A percentile compares a stretch with the other conserved stretches of the same genome.
Conservation (phyloP, 2,113 vertebrate genomes). For the Tricholaema leucomelas region DNA sequence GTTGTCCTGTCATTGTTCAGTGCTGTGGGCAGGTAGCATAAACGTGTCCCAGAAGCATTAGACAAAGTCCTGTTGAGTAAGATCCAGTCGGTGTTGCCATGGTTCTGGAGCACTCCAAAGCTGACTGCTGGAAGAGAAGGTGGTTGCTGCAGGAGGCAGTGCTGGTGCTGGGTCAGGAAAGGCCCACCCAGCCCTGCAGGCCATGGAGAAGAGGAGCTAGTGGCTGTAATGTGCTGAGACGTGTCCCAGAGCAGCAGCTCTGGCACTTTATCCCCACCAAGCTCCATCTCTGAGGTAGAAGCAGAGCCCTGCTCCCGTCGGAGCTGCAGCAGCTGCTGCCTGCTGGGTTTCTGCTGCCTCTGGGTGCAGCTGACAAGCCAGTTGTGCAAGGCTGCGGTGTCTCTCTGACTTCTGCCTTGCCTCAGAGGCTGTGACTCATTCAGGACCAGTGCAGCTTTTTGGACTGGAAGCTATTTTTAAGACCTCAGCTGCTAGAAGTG, state of each 20-base stretch:
- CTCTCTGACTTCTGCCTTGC: not conserved
- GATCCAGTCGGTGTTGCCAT: not conserved
- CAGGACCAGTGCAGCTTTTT: not conserved
- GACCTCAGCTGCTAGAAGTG: not conserved
- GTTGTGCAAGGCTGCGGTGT: not conserved
- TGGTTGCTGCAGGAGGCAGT: not conserved
- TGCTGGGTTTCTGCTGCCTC: not conserved
- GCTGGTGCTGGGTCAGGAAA: not conserved
- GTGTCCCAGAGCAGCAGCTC: not conserved
- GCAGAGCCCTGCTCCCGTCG: not conserved
- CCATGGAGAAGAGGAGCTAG: not conserved
- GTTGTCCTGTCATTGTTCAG: too few species aligned
- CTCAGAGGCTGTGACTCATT: not conserved
- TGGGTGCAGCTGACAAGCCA: not conserved
- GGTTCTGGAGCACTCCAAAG: not conserved
- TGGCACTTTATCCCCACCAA: not conserved
- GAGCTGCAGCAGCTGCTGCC: not conserved
- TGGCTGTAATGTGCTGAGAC: not conserved
- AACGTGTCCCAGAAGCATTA: not conserved
- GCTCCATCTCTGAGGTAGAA: not conserved
- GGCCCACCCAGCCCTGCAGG: not conserved
- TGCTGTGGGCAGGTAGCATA: not conserved
- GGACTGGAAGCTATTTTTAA: conserved; percentile 5
- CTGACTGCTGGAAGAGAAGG: not conserved
- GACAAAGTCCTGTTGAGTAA: not conserved